Percentiles rank a stretch among this genome's conserved stretches.
Conservation (phyloP, 2,113 vertebrate genomes). For the Chrysemys picta region DNA sequence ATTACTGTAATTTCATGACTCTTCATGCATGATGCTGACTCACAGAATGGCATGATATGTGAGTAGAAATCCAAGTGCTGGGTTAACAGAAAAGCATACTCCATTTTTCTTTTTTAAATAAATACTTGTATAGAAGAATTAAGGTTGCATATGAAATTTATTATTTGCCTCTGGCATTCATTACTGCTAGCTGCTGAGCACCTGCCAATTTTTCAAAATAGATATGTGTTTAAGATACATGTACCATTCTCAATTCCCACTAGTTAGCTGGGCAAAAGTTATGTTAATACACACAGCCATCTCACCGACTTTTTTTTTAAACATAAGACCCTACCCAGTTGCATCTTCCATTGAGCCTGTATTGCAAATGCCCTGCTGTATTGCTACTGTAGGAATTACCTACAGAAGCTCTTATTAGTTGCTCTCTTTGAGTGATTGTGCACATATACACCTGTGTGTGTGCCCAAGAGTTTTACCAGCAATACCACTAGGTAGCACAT, state of each 20-base stretch:
- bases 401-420: too few relatives aligned
- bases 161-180: background rate
- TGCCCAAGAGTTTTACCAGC: too few relatives aligned
- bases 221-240: fast-evolving
- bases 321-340: background rate
- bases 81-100: background rate
- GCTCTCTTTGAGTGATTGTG: too few relatives aligned
- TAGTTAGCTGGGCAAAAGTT: background rate
- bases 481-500: too few relatives aligned
- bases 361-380: too few relatives aligned
- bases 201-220: background rate
- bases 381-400: too few relatives aligned
- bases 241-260: background rate
- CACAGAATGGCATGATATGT: background rate
- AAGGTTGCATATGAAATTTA: background rate
- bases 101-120: background rate
- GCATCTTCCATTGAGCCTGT: too few relatives aligned
- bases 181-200: background rate
- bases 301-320: too few relatives aligned
- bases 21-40: background rate
- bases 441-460: too few relatives aligned
- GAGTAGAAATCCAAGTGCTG: background rate
- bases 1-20: background rate
- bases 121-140: background rate
- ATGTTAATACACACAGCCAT: background rate